Percentiles rank a stretch among this genome's conserved stretches.
Evolutionary conservation across 2,113 vertebrate genomes (phyloP).

Genomic region (Oostethus manadensis): DNA sequence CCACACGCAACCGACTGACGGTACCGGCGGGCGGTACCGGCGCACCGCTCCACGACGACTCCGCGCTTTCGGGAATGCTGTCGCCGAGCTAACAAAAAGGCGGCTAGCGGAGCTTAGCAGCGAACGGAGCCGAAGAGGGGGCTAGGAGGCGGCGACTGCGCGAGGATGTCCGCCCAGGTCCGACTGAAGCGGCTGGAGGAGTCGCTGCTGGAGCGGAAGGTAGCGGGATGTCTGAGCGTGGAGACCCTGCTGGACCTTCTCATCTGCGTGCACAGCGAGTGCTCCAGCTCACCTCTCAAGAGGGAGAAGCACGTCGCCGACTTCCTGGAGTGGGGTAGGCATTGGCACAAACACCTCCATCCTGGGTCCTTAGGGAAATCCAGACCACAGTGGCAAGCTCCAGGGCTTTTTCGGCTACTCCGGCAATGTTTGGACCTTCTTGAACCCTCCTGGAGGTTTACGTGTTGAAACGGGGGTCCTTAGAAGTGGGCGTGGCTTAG

Average conservation of each 20-base stretch:
- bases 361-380: background rate
- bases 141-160: background rate
- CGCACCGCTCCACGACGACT: background rate
- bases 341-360: background rate
- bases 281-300: constrained; percentile 79
- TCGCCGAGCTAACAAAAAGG: constrained; percentile 49
- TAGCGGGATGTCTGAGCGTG: constrained; percentile 80
- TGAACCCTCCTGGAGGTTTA: too few relatives aligned
- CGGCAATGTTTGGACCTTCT: background rate
- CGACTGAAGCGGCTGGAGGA: constrained; percentile 92
- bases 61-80: constrained; percentile 63
- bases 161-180: constrained; percentile 72
- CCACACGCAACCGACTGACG: constrained; percentile 20
- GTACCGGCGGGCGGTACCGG: constrained; percentile 1
- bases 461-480: background rate
- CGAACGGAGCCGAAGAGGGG: constrained; percentile 21
- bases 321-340: constrained; percentile 94
- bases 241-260: constrained; percentile 92
- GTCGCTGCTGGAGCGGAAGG: constrained; percentile 80
- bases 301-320: constrained; percentile 90
- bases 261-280: constrained; percentile 84
- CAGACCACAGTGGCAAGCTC: background rate
- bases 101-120: constrained; percentile 56
- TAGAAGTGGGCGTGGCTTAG: background rate
- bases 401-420: background rate